phyloP scores from a whole-genome alignment of 2,888 invertebrate species.

The Melanargia galathea region DNA sequence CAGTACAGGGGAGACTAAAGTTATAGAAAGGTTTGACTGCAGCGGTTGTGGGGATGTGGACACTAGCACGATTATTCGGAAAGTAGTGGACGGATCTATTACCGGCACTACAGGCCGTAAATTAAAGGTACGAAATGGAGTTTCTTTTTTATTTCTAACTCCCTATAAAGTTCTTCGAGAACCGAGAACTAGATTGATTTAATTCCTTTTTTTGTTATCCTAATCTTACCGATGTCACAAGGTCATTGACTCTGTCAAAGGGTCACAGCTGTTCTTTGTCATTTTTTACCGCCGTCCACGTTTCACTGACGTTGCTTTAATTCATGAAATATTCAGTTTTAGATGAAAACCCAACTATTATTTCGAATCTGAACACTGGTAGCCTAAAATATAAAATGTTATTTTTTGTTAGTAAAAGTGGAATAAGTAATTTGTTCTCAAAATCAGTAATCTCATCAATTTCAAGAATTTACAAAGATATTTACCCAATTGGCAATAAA shows the following conservation, averaged over 20 bases:
- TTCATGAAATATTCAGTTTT: background rate
- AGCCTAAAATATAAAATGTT: too few species aligned
- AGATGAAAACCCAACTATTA: too few species aligned
- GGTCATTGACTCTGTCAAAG: constrained; percentile 47
- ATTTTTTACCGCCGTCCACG: constrained; percentile 28
- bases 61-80: constrained; percentile 84
- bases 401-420: too few species aligned
- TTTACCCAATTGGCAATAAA: too few species aligned
- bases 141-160: constrained; percentile 10
- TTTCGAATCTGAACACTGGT: too few species aligned
- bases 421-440: too few species aligned
- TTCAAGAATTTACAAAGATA: too few species aligned
- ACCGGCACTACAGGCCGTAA: constrained; percentile 94
- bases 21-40: constrained; percentile 97
- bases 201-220: constrained; percentile 15
- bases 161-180: background rate
- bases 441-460: too few species aligned
- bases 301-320: background rate
- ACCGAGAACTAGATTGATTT: background rate
- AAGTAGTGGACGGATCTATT: constrained; percentile 85
- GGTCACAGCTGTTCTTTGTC: constrained; percentile 47
- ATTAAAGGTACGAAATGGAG: constrained; percentile 88
- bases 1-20: constrained; percentile 93
- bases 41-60: constrained; percentile 98
- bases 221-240: constrained; percentile 35